Evolutionary conservation across 2,888 invertebrate genomes (phyloP), one percentile per base, ranked within the genome.

Genomic region (Villa cingulata): DNA sequence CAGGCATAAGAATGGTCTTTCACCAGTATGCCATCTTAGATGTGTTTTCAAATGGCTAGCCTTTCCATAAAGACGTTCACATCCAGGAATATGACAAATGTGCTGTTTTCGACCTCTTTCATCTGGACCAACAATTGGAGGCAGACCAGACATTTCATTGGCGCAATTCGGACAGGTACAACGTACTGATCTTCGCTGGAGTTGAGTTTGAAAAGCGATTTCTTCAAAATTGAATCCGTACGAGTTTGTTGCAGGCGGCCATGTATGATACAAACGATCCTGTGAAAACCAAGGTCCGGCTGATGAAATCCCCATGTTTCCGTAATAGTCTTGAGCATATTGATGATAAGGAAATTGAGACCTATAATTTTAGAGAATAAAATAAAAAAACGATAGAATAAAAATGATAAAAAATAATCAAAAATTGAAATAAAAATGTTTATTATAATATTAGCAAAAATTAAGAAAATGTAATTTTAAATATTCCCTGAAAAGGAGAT

Each of bases 31-130:
- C 91, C 90, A 91, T 43, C 94, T 76, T 4, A 91, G 73, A 65
- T 91, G 91, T 0, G 91, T 91, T 68, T 91, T 91, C 51, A 96
- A 68, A 63, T 96, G 95, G 0, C 92, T 92, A 0, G 92, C 91
- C 68, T 94, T 94, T 15, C 88, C 89, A 68, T 95, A 96, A 16
- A 89, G 82, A 59, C 86, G 83, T 50, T 79, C 81, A 63, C 94
- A 95, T 39, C 88, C 89, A 2, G 86, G 83, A 37, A 88, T 81
- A 66, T 90, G 88, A 61, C 91, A 91, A 40, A 84, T 78, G 65
- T 91, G 91, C 68, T 76, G 84, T 65, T 81, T 85, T 71, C 81
- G 88, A 57, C 80, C 86, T 5, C 76, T 75, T 50, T 77, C 77
- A 73, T 80, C 89, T 64, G 73, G 83, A 61, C 72, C 81, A 66